Evolutionary conservation across 2,888 invertebrate species (phyloP).

Genomic region (Carterocephalus palaemon): DNA sequence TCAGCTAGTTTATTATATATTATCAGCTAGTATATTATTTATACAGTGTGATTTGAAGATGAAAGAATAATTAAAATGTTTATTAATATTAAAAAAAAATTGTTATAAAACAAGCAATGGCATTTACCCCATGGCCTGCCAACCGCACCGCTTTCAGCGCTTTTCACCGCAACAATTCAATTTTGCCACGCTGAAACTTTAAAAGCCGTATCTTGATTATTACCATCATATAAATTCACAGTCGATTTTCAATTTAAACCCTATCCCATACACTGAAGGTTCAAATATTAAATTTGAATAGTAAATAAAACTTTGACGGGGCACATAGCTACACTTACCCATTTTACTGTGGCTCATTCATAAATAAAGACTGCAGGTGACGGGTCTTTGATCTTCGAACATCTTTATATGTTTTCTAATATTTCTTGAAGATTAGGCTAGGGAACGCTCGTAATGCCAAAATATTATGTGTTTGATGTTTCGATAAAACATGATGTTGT

Average conservation of each 20-base stretch:
- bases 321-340: slow-evolving; percentile 33
- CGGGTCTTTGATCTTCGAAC: slow-evolving; percentile 43
- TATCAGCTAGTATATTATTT: too few species aligned
- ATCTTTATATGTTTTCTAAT: slow-evolving; percentile 43
- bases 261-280: neutral
- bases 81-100: too few species aligned
- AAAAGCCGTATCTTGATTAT: slow-evolving; percentile 42
- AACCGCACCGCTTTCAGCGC: slow-evolving; percentile 39
- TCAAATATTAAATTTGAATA: neutral
- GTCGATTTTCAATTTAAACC: neutral
- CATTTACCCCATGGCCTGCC: too few species aligned
- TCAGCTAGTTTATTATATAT: too few species aligned
- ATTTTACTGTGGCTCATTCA: slow-evolving; percentile 40
- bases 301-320: slow-evolving; percentile 5
- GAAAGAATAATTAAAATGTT: too few species aligned
- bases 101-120: too few species aligned
- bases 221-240: slow-evolving; percentile 26
- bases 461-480: slow-evolving; percentile 40
- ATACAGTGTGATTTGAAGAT: too few species aligned
- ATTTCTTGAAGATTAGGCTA: slow-evolving; percentile 34
- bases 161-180: slow-evolving; percentile 48
- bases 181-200: slow-evolving; percentile 49
- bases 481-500: slow-evolving; percentile 35
- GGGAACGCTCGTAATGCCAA: slow-evolving; percentile 31
- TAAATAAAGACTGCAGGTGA: slow-evolving; percentile 45